A percentile compares a stretch with the other conserved stretches of the same genome.
phyloP scores from a whole-genome alignment of 2,113 vertebrate genomes.

The Engystomops pustulosus region DNA sequence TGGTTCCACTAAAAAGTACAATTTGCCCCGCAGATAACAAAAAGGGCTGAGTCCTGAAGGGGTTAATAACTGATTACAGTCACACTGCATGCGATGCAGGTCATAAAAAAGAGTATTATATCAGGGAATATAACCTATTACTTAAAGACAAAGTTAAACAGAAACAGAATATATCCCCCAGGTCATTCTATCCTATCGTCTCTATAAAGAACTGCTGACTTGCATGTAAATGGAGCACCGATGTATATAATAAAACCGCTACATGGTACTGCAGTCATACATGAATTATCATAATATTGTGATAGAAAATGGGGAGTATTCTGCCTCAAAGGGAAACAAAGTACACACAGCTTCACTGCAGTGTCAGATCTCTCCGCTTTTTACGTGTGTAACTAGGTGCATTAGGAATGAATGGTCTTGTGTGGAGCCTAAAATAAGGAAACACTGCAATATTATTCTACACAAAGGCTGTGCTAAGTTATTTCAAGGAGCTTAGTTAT shows the following conservation, averaged over 20 bases:
- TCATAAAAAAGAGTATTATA: neutral
- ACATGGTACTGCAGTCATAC: slow-evolving; percentile 23
- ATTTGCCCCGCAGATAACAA: too few relatives aligned
- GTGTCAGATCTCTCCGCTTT: neutral
- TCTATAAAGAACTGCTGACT: neutral
- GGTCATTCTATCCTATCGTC: slow-evolving; percentile 4
- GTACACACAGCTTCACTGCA: neutral
- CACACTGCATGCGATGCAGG: neutral
- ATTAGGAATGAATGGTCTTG: slow-evolving; percentile 6
- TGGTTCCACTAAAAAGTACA: too few relatives aligned
- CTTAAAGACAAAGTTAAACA: neutral
- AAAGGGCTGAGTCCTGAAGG: too few relatives aligned
- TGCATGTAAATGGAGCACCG: slow-evolving; percentile 32
- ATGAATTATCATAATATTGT: slow-evolving; percentile 49
- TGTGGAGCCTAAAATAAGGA: neutral
- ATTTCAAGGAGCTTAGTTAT: neutral
- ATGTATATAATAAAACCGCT: slow-evolving; percentile 11
- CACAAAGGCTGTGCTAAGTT: neutral
- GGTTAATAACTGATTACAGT: slow-evolving; percentile 8
- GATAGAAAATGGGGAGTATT: slow-evolving; percentile 11
- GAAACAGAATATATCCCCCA: neutral
- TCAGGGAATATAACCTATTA: slow-evolving; percentile 35
- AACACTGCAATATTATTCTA: neutral
- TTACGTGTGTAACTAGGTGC: slow-evolving; percentile 15
- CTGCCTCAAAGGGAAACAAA: slow-evolving; percentile 27